These are phyloP conservation scores for Papilio dardanus DNA, from an alignment of 1,140 invertebrate genomes.

Conservation along the genomic window DNA sequence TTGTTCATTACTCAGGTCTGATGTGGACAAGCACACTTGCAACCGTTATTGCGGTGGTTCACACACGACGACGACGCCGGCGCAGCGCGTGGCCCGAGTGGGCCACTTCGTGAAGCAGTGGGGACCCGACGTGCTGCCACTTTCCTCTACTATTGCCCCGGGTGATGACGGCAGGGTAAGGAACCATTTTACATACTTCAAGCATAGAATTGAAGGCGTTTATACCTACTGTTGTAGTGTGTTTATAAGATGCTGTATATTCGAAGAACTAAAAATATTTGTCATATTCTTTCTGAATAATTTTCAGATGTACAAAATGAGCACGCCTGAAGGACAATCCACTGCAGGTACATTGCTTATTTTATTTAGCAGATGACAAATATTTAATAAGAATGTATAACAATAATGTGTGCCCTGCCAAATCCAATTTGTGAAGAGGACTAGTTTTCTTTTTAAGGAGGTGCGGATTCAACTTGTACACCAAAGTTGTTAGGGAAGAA, in stretches of 20 bases:
- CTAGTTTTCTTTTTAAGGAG: slow-evolving; percentile 45
- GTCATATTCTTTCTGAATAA: too few species aligned
- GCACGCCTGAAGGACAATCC: slow-evolving; percentile 44
- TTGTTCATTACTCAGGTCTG: slow-evolving; percentile 33
- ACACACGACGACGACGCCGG: slow-evolving; percentile 82
- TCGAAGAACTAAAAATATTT: too few species aligned
- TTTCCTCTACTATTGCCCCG: slow-evolving; percentile 76
- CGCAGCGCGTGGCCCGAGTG: slow-evolving; percentile 84
- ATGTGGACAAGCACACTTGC: slow-evolving; percentile 83
- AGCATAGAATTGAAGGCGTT: too few species aligned
- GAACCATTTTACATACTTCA: background rate
- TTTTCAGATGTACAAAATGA: slow-evolving; percentile 67
- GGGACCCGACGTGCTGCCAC: slow-evolving; percentile 83
- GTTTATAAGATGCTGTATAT: too few species aligned
- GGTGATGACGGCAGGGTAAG: slow-evolving; percentile 81
- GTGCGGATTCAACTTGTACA: slow-evolving; percentile 50
- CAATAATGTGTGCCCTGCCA: too few species aligned
- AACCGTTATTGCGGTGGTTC: slow-evolving; percentile 86
- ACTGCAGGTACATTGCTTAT: slow-evolving; percentile 47
- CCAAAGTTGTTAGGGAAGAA: slow-evolving; percentile 48
- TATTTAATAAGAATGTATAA: too few species aligned
- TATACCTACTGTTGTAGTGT: too few species aligned
- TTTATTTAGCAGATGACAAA: too few species aligned
- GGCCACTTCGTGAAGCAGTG: slow-evolving; percentile 85
- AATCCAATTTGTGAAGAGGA: background rate